Evolutionary conservation across 2,113 vertebrate genomes (phyloP).

Genomic region (Strix aluco): DNA sequence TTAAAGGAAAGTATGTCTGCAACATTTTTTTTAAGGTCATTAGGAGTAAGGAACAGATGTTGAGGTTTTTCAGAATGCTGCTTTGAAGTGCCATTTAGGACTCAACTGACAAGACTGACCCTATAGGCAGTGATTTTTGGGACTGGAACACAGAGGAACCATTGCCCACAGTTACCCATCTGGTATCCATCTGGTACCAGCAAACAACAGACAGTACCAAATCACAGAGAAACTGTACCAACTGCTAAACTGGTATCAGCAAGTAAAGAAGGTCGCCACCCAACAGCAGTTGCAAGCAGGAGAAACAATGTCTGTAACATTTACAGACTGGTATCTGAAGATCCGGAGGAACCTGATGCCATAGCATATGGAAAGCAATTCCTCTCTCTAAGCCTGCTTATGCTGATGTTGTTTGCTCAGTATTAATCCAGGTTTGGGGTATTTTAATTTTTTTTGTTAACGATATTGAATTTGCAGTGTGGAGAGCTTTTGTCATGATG

Average conservation of each 20-base stretch:
- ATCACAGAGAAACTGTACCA: slow-evolving; percentile 73
- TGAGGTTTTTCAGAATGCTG: slow-evolving; percentile 60
- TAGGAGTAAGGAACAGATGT: slow-evolving; percentile 75
- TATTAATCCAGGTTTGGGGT: slow-evolving; percentile 30
- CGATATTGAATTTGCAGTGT: neutral
- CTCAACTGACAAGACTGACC: slow-evolving; percentile 72
- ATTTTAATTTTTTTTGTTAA: neutral
- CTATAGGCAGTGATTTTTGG: slow-evolving; percentile 65
- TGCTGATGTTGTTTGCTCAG: slow-evolving; percentile 58
- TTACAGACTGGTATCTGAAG: slow-evolving; percentile 49
- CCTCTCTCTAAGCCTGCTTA: slow-evolving; percentile 20
- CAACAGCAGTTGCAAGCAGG: slow-evolving; percentile 47
- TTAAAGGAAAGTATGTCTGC: slow-evolving; percentile 57
- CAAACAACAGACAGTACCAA: slow-evolving; percentile 77
- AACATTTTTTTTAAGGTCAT: slow-evolving; percentile 62
- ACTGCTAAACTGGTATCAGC: slow-evolving; percentile 73
- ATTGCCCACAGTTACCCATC: slow-evolving; percentile 78
- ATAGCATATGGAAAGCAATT: slow-evolving; percentile 56
- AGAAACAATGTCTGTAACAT: slow-evolving; percentile 65
- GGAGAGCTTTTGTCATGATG: slow-evolving; percentile 29
- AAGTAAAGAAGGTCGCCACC: slow-evolving; percentile 70
- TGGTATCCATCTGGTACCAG: slow-evolving; percentile 81
- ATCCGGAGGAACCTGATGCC: slow-evolving; percentile 8
- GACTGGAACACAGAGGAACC: slow-evolving; percentile 63
- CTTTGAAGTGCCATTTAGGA: slow-evolving; percentile 76